A percentile compares a stretch with the other conserved stretches of the same genome.
Conservation (phyloP, 1,140 invertebrate genomes). For the Drosophila miranda region DNA sequence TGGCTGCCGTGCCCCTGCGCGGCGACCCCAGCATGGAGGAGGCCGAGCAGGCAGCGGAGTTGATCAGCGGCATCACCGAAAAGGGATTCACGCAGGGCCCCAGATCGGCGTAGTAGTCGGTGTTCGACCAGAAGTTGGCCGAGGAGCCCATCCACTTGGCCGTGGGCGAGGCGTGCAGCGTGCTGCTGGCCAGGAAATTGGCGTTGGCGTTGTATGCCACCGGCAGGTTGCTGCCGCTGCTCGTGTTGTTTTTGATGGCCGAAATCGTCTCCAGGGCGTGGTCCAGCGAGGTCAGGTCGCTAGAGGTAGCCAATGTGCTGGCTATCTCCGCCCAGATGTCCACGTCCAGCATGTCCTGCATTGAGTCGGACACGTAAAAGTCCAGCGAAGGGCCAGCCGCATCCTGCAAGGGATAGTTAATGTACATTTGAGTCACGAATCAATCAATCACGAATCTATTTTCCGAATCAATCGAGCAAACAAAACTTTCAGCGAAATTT, state of each 20-base stretch:
- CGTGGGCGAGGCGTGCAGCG: slow-evolving; percentile 64
- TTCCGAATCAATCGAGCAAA: too few species aligned
- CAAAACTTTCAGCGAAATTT: too few species aligned
- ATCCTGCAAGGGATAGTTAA: slow-evolving; percentile 80
- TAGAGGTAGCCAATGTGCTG: slow-evolving; percentile 87
- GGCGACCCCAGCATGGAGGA: slow-evolving; percentile 35
- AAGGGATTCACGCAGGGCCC: slow-evolving; percentile 91
- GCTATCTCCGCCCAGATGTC: slow-evolving; percentile 92
- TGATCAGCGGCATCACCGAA: slow-evolving; percentile 85
- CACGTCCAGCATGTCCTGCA: slow-evolving; percentile 91
- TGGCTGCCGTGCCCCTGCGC: slow-evolving; percentile 46
- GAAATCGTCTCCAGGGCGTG: slow-evolving; percentile 71
- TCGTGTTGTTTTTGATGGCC: slow-evolving; percentile 49
- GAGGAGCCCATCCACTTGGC: slow-evolving; percentile 83
- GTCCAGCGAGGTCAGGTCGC: slow-evolving; percentile 84
- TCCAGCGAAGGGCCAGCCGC: slow-evolving; percentile 84
- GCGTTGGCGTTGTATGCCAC: slow-evolving; percentile 54
- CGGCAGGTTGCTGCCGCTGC: slow-evolving; percentile 13
- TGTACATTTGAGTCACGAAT: slow-evolving; percentile 8
- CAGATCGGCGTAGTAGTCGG: slow-evolving; percentile 89
- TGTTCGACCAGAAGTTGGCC: slow-evolving; percentile 87
- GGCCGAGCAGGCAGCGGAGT: slow-evolving; percentile 47
- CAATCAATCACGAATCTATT: background rate
- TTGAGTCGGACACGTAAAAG: slow-evolving; percentile 86
- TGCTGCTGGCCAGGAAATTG: slow-evolving; percentile 53